Percentiles rank a stretch among this genome's conserved stretches.
phyloP scores from a whole-genome alignment of 1,140 invertebrate genomes.

The Akabosia matsudoensis region DNA sequence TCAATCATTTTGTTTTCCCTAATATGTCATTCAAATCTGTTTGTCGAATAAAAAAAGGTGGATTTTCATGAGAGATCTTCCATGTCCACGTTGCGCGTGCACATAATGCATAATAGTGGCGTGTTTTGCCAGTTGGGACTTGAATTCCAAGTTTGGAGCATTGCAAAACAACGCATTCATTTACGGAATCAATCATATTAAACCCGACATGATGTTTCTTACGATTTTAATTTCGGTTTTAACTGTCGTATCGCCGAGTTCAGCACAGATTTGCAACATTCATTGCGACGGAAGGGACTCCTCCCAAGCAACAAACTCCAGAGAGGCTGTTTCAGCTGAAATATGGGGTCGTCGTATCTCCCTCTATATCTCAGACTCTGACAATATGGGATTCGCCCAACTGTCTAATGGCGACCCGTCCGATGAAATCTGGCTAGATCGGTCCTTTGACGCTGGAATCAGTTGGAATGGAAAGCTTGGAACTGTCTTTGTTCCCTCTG shows the following conservation, averaged over 20 bases:
- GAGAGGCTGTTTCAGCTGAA: background rate
- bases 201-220: too few relatives aligned
- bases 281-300: conserved; percentile 37
- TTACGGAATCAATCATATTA: too few relatives aligned
- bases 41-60: too few relatives aligned
- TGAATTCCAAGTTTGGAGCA: too few relatives aligned
- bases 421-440: conserved; percentile 36
- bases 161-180: too few relatives aligned
- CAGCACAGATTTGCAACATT: conserved; percentile 29
- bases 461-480: conserved; percentile 35
- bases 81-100: too few relatives aligned
- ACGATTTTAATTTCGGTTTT: background rate
- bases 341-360: conserved; percentile 25
- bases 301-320: conserved; percentile 1
- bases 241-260: too few relatives aligned
- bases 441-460: conserved; percentile 35
- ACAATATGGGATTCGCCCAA: conserved; percentile 37
- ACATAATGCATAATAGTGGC: too few relatives aligned
- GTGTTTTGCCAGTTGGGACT: too few relatives aligned
- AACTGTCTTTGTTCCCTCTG: background rate
- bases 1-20: too few relatives aligned
- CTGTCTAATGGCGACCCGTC: conserved; percentile 38
- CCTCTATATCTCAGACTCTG: conserved; percentile 31
- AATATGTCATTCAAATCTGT: too few relatives aligned
- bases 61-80: too few relatives aligned